phyloP scores from a whole-genome alignment of 2,888 invertebrate genomes.

The Parnassius mnemosyne region DNA sequence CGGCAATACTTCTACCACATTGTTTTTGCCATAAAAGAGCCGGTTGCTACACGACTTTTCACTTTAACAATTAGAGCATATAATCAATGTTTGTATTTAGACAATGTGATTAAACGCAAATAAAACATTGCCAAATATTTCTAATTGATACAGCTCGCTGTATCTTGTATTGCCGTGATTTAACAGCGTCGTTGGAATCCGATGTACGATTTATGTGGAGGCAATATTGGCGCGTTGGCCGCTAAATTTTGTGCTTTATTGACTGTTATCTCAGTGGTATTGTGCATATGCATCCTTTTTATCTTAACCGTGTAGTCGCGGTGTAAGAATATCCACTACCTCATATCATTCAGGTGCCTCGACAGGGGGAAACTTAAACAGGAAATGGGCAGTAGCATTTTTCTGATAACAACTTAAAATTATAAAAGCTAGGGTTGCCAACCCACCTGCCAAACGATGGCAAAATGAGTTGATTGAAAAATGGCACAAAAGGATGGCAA shows the following conservation, averaged over 20 bases:
- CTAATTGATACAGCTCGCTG: slow-evolving; percentile 70
- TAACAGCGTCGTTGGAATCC: slow-evolving; percentile 60
- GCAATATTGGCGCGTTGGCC: slow-evolving; percentile 35
- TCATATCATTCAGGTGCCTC: no score
- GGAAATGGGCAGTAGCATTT: no score
- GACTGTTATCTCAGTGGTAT: no score
- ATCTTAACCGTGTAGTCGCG: no score
- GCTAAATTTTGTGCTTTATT: slow-evolving; percentile 34
- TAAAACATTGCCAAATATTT: slow-evolving; percentile 46
- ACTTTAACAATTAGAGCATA: slow-evolving; percentile 32
- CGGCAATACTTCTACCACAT: slow-evolving; percentile 48
- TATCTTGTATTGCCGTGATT: slow-evolving; percentile 72
- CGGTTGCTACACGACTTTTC: slow-evolving; percentile 34
- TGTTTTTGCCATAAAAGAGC: slow-evolving; percentile 34
- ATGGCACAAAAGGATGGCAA: no score
- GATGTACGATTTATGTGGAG: slow-evolving; percentile 56
- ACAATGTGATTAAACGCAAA: slow-evolving; percentile 24
- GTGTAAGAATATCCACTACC: no score
- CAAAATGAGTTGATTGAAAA: no score
- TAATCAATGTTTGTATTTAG: slow-evolving; percentile 23
- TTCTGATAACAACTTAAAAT: no score
- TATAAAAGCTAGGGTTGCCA: no score
- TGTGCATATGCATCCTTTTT: no score
- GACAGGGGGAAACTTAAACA: no score
- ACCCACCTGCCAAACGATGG: no score